Base-by-base conservation (phyloP, 2,888 invertebrate species). In the Zaprionus lineosus region DNA sequence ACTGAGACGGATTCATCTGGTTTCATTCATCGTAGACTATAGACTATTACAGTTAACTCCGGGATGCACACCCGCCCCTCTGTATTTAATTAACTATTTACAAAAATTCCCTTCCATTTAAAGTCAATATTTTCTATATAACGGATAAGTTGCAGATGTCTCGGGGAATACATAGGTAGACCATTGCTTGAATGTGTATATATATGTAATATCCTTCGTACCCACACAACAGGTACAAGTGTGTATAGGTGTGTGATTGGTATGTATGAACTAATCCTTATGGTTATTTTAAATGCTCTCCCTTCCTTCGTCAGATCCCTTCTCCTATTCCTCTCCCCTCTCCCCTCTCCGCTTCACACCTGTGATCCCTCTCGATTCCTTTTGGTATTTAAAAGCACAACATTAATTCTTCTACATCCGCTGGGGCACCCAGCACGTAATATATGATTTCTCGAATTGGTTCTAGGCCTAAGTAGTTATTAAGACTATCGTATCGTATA, bases 211-310 rank as follows among this genome's bases (percentile, higher is more conserved):
- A n/a, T n/a, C n/a, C n/a, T n/a, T n/a, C n/a, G n/a, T n/a, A n/a
- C 74, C 74, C 77, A 71, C 77, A 81, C 74, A 76, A 74, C 81
- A 77, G 76, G 76, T 77, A 76, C 76, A 68, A 74, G 74, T 76
- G 72, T 75, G 28, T 39, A 11, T 46, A 34, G 16, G 24, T 47
- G 24, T 47, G 9, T 48, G 44, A 55, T n/a, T n/a, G n/a, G 24
- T 63, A 26, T 44, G 14, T 58, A 34, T 53, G 31, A n/a, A n/a
- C n/a, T n/a, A n/a, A n/a, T n/a, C n/a, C n/a, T n/a, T 66, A 39
- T 46, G 16, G 55, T 15, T 55, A 50, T 39, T 46, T 56, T 46
- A n/a, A n/a, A n/a, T n/a, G n/a, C n/a, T n/a, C n/a, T n/a, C n/a
- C n/a, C n/a, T n/a, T n/a, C n/a, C n/a, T n/a, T n/a, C n/a, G n/a